Conservation (phyloP, 2,113 vertebrate genomes). For the Zosterops lateralis region DNA sequence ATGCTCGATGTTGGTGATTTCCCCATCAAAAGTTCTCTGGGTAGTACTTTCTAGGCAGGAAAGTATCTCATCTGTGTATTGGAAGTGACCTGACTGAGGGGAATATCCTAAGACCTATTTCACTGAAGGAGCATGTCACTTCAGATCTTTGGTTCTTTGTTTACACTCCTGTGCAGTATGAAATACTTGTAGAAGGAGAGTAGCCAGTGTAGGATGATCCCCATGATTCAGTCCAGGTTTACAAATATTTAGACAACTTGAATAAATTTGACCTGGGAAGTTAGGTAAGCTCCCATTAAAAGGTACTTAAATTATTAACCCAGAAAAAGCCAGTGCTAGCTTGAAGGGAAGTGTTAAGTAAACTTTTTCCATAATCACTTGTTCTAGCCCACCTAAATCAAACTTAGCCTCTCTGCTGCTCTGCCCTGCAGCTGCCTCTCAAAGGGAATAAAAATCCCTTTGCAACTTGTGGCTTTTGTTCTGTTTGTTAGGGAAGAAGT, state of each 20-base stretch:
- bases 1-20: background rate
- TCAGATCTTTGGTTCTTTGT: background rate
- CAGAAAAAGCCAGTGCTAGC: background rate
- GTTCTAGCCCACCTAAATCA: background rate
- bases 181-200: background rate
- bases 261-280: background rate
- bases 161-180: background rate
- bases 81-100: background rate
- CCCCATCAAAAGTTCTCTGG: background rate
- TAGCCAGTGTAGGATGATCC: background rate
- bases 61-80: background rate
- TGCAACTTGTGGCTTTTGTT: background rate
- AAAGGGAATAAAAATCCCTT: background rate
- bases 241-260: conserved; percentile 38
- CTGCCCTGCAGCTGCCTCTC: background rate
- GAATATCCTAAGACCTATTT: background rate
- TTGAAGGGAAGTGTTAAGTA: background rate
- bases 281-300: conserved; percentile 9
- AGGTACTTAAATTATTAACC: background rate
- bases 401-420: background rate
- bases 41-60: background rate
- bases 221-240: background rate
- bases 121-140: background rate
- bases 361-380: background rate
- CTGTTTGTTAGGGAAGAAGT: background rate